Base-by-base conservation (phyloP, 2,888 invertebrate species). In the Hipparchia sbordonii region DNA sequence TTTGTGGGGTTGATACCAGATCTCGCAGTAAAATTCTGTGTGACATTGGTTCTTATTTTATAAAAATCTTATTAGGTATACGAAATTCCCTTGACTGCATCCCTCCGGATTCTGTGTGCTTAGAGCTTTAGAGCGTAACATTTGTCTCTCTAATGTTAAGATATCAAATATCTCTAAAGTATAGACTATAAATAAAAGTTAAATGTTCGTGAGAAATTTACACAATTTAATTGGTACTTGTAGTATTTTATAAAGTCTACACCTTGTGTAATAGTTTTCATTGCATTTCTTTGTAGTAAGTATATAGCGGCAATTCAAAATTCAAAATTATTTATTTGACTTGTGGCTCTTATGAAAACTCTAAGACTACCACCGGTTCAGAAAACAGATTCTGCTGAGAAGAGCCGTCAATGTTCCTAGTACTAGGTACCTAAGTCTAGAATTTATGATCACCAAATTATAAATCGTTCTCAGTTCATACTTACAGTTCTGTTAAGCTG, bases 231-330 rank as follows among this genome's bases (percentile, higher is more conserved):
- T 80, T 87, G 86, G 85, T 84, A 79, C 61, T 70, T 81, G 85
- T 88, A 89, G 88, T 87, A 75, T 90, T 89, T 89, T 89, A 86
- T 89, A 89, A 85, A 54, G 70, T 83, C 82, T 82, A 84, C 72
- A 61, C 79, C 77, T 75, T 76, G 70, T 87, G 85, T 77, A 82
- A 83, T 80, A 74, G 79, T 82, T 80, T 78, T 71, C 45, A 6
- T 65, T 9, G 12, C 51, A 59, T 48, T 46, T 13, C 12, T 12
- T 48, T 60, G 59, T 60, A 39, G 39, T 39, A 39, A 39, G 39
- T 12, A 4, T 2, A 13, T 39, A 39, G 39, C 39, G 39, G 39
- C 39, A 39, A 39, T 39, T 39, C 39, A 39, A 39, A 39, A 39
- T 39, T 39, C 23, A 23, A 23, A 23, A 39, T 39, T 39, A 4